These are phyloP conservation scores for Aselliscus stoliczkanus DNA, from an alignment of 2,797 vertebrate species.

Conservation along the genomic window DNA sequence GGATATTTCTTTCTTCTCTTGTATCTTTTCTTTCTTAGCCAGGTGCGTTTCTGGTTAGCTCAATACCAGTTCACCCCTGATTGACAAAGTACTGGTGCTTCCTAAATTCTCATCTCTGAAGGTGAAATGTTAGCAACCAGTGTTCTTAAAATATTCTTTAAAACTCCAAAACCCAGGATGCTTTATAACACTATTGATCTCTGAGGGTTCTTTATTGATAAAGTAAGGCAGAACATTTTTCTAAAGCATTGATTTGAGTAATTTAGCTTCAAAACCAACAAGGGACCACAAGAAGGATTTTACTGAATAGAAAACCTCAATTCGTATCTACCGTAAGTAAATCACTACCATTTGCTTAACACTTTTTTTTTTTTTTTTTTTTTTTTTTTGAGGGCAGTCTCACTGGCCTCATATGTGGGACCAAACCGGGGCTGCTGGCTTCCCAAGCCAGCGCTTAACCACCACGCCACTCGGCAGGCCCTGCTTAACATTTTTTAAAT, in stretches of 20 bases:
- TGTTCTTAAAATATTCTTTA: not conserved
- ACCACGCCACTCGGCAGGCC: no score
- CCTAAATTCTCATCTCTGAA: not conserved
- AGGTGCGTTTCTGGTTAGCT: not conserved
- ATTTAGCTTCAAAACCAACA: conserved; percentile 22
- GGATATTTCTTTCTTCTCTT: not conserved
- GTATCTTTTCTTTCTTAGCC: not conserved
- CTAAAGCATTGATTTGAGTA: not conserved
- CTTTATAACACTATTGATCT: not conserved
- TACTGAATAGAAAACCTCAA: not conserved
- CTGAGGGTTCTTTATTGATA: not conserved
- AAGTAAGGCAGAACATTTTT: not conserved
- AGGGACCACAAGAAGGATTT: not conserved
- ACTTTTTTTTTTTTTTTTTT: no score
- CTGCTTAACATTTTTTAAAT: not conserved
- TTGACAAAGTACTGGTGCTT: not conserved
- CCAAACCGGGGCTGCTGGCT: no score
- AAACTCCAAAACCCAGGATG: not conserved
- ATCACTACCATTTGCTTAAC: not conserved
- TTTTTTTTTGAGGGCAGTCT: no score
- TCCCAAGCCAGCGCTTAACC: no score
- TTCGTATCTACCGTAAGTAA: not conserved
- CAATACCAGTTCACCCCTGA: not conserved
- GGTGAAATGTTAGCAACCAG: not conserved
- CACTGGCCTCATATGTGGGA: no score